Evolutionary conservation across 1,140 invertebrate genomes (phyloP).

Genomic region (Drosophila sucinea): DNA sequence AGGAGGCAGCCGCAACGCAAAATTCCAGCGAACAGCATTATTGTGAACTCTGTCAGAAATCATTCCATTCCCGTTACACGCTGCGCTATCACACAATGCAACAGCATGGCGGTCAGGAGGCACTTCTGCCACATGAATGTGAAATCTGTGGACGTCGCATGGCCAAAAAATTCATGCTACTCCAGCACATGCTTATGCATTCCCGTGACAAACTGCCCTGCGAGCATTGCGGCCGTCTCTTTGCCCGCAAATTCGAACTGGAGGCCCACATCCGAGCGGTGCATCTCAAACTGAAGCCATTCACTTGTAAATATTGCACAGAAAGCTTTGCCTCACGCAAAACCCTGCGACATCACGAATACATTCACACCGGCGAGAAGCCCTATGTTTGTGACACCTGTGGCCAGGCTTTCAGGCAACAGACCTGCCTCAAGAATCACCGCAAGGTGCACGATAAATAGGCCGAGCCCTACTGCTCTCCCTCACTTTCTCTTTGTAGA

Average conservation of each 20-base stretch:
- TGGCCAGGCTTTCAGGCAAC: slow-evolving; percentile 83
- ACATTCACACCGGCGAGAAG: slow-evolving; percentile 91
- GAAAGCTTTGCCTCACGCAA: slow-evolving; percentile 74
- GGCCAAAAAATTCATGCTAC: slow-evolving; percentile 78
- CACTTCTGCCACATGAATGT: slow-evolving; percentile 58
- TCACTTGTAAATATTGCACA: slow-evolving; percentile 61
- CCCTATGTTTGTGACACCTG: slow-evolving; percentile 90
- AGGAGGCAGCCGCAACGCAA: slow-evolving; percentile 53
- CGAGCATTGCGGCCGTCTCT: slow-evolving; percentile 73
- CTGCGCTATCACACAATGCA: slow-evolving; percentile 74
- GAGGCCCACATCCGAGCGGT: slow-evolving; percentile 77
- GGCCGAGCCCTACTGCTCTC: too few species aligned
- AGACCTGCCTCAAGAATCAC: slow-evolving; percentile 77
- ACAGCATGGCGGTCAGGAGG: slow-evolving; percentile 50
- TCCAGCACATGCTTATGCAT: slow-evolving; percentile 79
- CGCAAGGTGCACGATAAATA: slow-evolving; percentile 68
- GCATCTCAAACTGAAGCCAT: slow-evolving; percentile 80
- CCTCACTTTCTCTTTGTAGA: not conserved
- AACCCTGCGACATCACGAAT: slow-evolving; percentile 84
- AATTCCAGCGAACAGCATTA: slow-evolving; percentile 41
- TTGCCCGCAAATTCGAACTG: slow-evolving; percentile 73
- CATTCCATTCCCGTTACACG: slow-evolving; percentile 76
- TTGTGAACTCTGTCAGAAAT: slow-evolving; percentile 68
- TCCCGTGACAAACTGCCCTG: slow-evolving; percentile 70
- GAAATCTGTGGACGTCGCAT: slow-evolving; percentile 70